phyloP scores from a whole-genome alignment of 1,140 invertebrate species.

The Drosophila funebris region DNA sequence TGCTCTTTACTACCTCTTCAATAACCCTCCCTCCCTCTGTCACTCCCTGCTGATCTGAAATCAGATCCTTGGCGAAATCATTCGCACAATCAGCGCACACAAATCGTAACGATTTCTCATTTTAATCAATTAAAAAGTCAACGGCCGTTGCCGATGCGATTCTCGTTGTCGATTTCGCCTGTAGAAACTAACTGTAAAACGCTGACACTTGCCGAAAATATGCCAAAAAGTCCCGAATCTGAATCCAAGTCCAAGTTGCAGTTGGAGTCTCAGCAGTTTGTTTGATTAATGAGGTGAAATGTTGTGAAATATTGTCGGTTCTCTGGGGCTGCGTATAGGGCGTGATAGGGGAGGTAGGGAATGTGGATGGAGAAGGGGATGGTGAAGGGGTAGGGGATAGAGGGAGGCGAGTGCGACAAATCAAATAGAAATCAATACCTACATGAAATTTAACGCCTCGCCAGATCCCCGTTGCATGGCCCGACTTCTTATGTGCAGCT shows the following conservation, averaged over 20 bases:
- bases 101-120: slow-evolving; percentile 83
- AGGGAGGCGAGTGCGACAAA: slow-evolving; percentile 51
- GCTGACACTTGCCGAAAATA: slow-evolving; percentile 79
- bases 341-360: no score
- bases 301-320: slow-evolving; percentile 76
- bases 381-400: background rate
- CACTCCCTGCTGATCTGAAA: slow-evolving; percentile 49
- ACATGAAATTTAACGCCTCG: slow-evolving; percentile 72
- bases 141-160: slow-evolving; percentile 49
- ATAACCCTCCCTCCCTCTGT: background rate
- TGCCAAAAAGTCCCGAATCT: slow-evolving; percentile 34
- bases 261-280: slow-evolving; percentile 55
- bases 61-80: slow-evolving; percentile 64
- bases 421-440: slow-evolving; percentile 81
- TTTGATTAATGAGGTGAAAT: slow-evolving; percentile 82
- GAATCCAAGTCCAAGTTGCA: slow-evolving; percentile 9
- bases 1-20: background rate
- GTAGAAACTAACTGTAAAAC: slow-evolving; percentile 66
- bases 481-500: slow-evolving; percentile 13
- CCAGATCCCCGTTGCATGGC: slow-evolving; percentile 31
- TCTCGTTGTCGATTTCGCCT: slow-evolving; percentile 24
- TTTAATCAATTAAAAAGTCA: slow-evolving; percentile 84
- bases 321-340: background rate
- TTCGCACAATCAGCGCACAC: slow-evolving; percentile 74
- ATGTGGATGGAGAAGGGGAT: background rate